Evolutionary conservation across 2,888 invertebrate species (phyloP), one percentile per base, ranked within the genome.

Genomic region (Andrena flavipes): DNA sequence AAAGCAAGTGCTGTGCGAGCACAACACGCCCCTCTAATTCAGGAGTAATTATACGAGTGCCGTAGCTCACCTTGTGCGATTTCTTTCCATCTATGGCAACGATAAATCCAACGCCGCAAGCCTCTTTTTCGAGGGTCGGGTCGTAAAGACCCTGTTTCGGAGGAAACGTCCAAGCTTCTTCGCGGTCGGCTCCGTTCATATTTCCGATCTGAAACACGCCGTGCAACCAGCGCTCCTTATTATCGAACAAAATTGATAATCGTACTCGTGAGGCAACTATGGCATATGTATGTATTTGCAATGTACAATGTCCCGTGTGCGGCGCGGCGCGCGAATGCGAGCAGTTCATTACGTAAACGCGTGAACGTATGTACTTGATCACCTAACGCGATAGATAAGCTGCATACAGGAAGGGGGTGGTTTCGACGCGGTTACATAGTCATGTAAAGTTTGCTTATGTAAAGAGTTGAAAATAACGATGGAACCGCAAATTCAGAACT

Each of bases 61-160:
- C 1, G 26, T 26, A 26, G 26, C 94, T 94, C 92, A 97, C 97
- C 96, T 99, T 98, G 95, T 99, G 97, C 89, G 98, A 97, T 87
- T 97, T 96, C 93, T 96, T 96, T 90, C 99, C 99, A 96, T 99
- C 98, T 95, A 99, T 99, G 94, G 98, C 98, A 94, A 99, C 99
- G 92, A 99, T 98, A 95, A 99, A 99, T 91, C 99, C 99, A 92
- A 99, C 99, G 87, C 99, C 99, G 94, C 99, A 99, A 87, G 99
- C 99, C 94, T 99, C 99, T 94, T 97, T 98, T 95, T 99, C 99
- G 94, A 97, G 96, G 92, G 96, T 96, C 81, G 99, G 99, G 96
- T 99, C 98, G 96, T 99, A 99, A 93, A 99, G 96, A 95, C 99
- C 98, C 96, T 97, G 97, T 95, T 97, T 97, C 93, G 95, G 95